A percentile compares a stretch with the other conserved stretches of the same genome.
Conservation (phyloP, 2,888 invertebrate species). For the Perizoma flavofasciatum region DNA sequence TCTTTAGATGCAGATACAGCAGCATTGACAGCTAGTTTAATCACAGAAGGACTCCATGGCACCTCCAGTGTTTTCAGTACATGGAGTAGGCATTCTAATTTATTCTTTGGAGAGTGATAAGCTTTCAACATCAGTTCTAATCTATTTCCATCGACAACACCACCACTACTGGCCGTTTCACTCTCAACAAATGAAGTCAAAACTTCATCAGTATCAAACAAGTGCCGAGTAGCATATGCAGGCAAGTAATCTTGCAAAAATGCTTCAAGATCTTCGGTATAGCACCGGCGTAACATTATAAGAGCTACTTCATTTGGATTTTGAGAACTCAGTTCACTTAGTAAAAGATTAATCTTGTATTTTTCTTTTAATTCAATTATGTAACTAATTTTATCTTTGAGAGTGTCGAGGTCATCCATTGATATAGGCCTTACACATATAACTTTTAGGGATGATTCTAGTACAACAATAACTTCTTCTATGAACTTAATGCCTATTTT, state of each 20-base stretch:
- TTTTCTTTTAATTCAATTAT: conserved; percentile 74
- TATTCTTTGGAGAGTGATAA: conserved; percentile 64
- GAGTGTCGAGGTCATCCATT: conserved; percentile 70
- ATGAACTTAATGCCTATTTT: conserved; percentile 78
- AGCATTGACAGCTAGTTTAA: conserved; percentile 62
- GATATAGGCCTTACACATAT: conserved; percentile 70
- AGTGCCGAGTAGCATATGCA: conserved; percentile 66
- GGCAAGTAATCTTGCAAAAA: conserved; percentile 73
- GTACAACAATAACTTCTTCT: conserved; percentile 63
- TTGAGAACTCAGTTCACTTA: conserved; percentile 71
- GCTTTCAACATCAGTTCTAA: conserved; percentile 66
- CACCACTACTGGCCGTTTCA: conserved; percentile 71
- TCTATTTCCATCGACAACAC: conserved; percentile 68
- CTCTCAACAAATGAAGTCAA: conserved; percentile 69
- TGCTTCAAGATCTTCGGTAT: conserved; percentile 73
- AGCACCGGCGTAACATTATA: conserved; percentile 77
- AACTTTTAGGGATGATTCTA: conserved; percentile 67
- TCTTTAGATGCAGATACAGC: conserved; percentile 64
- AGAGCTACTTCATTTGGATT: conserved; percentile 71
- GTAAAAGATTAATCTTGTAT: conserved; percentile 74
- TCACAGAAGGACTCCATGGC: conserved; percentile 67
- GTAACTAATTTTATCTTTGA: conserved; percentile 69
- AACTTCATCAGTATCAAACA: conserved; percentile 73
- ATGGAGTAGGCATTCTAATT: conserved; percentile 70
- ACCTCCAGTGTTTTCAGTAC: conserved; percentile 75